Evolutionary conservation across 1,140 invertebrate species (phyloP).

Genomic region (Aphis gossypii): DNA sequence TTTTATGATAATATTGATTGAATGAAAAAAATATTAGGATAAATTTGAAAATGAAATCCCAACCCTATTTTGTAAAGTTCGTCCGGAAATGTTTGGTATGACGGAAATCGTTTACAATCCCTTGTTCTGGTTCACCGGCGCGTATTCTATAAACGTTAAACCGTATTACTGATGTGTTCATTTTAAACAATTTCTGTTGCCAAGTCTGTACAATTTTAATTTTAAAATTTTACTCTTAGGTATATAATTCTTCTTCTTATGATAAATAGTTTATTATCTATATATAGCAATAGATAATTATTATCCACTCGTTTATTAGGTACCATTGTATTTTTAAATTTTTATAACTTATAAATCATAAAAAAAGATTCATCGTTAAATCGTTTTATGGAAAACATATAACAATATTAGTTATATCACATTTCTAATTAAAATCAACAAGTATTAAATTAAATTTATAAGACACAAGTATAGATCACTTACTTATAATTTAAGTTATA

Average conservation of each 20-base stretch:
- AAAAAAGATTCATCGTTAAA: not conserved
- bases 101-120: not conserved
- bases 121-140: not conserved
- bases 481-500: not conserved
- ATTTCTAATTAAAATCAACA: not conserved
- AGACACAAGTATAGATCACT: not conserved
- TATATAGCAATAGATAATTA: not conserved
- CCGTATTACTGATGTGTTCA: conserved; percentile 10
- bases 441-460: not conserved
- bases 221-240: not conserved
- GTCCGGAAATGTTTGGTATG: conserved; percentile 20
- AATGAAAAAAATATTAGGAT: not conserved
- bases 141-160: conserved; percentile 25
- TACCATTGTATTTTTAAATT: not conserved
- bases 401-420: not conserved
- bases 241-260: not conserved
- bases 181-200: conserved; percentile 31
- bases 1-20: not conserved
- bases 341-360: not conserved
- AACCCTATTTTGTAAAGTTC: not conserved
- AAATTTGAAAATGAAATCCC: not conserved
- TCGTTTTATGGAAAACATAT: not conserved
- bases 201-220: conserved; percentile 14
- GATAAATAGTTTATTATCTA: not conserved
- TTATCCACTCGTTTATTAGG: not conserved